Evolutionary conservation across 92 coral and sea anemone species (phyloP).

Genomic region (Siderastrea radians): DNA sequence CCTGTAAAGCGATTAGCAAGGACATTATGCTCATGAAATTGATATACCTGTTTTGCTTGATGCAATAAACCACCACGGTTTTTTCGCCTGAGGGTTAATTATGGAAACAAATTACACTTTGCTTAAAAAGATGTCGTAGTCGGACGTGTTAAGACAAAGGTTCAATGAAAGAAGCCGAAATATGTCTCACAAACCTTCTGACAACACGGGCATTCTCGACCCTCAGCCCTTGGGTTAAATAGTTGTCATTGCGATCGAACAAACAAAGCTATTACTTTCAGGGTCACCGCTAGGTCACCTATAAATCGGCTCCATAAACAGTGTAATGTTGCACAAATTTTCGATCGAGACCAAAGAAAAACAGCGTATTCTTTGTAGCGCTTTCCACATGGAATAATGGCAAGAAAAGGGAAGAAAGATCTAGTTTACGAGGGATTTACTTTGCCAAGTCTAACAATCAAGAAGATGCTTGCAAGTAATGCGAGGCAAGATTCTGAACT

Average conservation of each 20-base stretch:
- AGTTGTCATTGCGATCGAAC: conserved; percentile 10
- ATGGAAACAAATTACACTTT: not conserved
- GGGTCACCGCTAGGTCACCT: conserved; percentile 6
- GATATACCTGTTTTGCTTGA: no score
- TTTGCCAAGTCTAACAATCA: conserved; percentile 36
- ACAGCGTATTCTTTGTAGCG: not conserved
- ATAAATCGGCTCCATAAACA: conserved; percentile 19
- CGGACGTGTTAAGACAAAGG: not conserved
- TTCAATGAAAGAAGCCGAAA: not conserved
- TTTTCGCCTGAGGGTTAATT: not conserved
- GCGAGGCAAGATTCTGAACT: conserved; percentile 32
- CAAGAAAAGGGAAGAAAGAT: conserved; percentile 10
- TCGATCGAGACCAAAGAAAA: conserved; percentile 15
- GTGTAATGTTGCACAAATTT: not conserved
- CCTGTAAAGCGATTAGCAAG: no score
- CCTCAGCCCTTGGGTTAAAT: not conserved
- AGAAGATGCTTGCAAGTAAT: conserved; percentile 42
- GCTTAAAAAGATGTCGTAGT: not conserved
- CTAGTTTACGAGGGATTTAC: conserved; percentile 34
- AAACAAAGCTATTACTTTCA: conserved; percentile 9
- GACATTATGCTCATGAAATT: no score
- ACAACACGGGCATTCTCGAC: not conserved
- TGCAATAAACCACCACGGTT: no score
- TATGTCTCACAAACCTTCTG: not conserved
- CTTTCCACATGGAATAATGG: not conserved